A percentile compares a stretch with the other conserved stretches of the same genome.
Conservation (phyloP, 2,888 invertebrate genomes). For the Eumacrocentrus americanus region DNA sequence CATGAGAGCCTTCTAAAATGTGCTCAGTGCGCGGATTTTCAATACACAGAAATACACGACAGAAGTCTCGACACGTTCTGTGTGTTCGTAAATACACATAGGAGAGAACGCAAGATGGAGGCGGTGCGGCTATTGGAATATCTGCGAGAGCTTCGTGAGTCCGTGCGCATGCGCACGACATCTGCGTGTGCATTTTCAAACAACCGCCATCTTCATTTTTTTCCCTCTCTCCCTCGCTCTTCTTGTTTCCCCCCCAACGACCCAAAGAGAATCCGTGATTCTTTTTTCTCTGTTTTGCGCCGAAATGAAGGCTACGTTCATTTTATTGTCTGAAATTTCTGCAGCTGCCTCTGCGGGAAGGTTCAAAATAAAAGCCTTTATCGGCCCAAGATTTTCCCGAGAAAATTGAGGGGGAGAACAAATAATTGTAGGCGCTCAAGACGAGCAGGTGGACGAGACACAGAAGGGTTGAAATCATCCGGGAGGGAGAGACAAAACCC, state of each 20-base stretch:
- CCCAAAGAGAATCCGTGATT: not conserved
- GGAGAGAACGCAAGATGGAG: conserved; percentile 7
- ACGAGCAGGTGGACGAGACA: conserved; percentile 3
- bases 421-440: conserved; percentile 7
- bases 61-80: conserved; percentile 3
- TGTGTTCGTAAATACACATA: no score
- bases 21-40: conserved; percentile 17
- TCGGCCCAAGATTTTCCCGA: no score
- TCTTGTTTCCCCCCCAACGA: not conserved
- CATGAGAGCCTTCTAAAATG: conserved; percentile 17
- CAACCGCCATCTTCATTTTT: conserved; percentile 36
- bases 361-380: no score
- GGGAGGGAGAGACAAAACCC: no score
- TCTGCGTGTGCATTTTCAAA: conserved; percentile 37
- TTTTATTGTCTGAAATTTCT: not conserved
- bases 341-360: no score
- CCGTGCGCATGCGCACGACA: conserved; percentile 35
- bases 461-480: conserved; percentile 6
- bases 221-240: conserved; percentile 11
- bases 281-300: not conserved
- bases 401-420: not conserved
- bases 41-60: not conserved
- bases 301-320: not conserved
- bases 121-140: conserved; percentile 32
- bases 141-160: conserved; percentile 31